Base-by-base conservation (phyloP, 2,888 invertebrate species). In the Priocnemis perturbator region DNA sequence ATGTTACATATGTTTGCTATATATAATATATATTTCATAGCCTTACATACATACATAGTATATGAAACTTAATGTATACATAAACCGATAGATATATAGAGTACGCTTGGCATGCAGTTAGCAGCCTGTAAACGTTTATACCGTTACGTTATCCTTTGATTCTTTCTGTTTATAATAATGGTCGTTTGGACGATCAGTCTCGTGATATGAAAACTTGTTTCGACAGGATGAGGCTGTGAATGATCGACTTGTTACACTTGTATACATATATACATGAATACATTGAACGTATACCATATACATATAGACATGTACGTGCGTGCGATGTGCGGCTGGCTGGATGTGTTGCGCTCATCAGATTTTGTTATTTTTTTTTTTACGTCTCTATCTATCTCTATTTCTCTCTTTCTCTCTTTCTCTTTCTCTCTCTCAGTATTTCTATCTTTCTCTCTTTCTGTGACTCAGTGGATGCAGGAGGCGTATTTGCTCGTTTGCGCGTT, bases 101-200 rank as follows among this genome's bases (percentile, higher is more conserved):
- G 71, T 73, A 81, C 80, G 88, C 87, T 88, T 88, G 85, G 88
- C 88, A 88, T 88, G 88, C 82, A 84, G 78, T 86, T 88, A 88
- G 88, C 81, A 81, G 78, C 81, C 81, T 79, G 74, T 77, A 76
- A 73, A 76, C 76, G 73, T 75, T 64, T 63, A 69, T 69, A 67
- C 78, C 68, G 62, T 67, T 52, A 19, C 64, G 64, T 61, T 75
- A 37, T 37, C 37, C 4, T 37, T 37, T 37, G 37, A 37, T 37
- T 37, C 37, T 37, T 37, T 9, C 37, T 2, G 37, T 37, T 37
- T 58, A 48, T 52, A 11, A 57, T 57, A 57, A 2, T 62, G 63
- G 61, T 64, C 48, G 17, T 37, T 58, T 58, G 17, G 21, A n/a
- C 17, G 37, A 11, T 9, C 37, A 37, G 48, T 61, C 55, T 21